A percentile compares a stretch with the other conserved stretches of the same genome.
Evolutionary conservation across 2,888 invertebrate species (phyloP).

Genomic region (Mythimna vitellina): DNA sequence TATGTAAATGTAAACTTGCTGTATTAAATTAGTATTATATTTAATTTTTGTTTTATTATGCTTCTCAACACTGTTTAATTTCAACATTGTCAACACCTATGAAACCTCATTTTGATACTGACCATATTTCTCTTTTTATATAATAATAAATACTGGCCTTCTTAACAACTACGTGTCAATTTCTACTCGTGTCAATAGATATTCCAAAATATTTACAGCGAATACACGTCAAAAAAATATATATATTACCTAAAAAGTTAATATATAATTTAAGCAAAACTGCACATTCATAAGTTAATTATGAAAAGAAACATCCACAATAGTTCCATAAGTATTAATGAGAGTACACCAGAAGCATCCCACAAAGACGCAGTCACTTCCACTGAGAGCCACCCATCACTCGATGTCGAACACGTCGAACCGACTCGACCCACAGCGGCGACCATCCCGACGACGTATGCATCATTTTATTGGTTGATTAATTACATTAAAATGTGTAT

Average conservation of each 20-base stretch:
- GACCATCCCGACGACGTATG: slow-evolving; percentile 81
- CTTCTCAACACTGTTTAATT: too few relatives aligned
- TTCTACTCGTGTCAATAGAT: slow-evolving; percentile 33
- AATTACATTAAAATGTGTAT: slow-evolving; percentile 79
- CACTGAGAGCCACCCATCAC: slow-evolving; percentile 59
- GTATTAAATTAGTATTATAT: slow-evolving; percentile 88
- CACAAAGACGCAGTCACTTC: slow-evolving; percentile 64
- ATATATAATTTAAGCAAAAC: slow-evolving; percentile 69
- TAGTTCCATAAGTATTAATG: slow-evolving; percentile 73
- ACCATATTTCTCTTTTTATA: background rate
- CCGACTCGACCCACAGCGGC: slow-evolving; percentile 34
- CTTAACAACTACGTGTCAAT: slow-evolving; percentile 12
- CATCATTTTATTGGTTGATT: slow-evolving; percentile 78
- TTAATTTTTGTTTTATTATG: slow-evolving; percentile 51
- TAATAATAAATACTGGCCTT: slow-evolving; percentile 37
- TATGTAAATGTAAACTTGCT: slow-evolving; percentile 86
- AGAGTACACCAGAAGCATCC: slow-evolving; percentile 60
- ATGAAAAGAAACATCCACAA: slow-evolving; percentile 76
- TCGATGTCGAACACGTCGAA: slow-evolving; percentile 68
- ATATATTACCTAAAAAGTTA: slow-evolving; percentile 63
- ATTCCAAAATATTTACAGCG: slow-evolving; percentile 15
- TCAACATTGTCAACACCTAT: too few relatives aligned
- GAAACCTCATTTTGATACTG: background rate
- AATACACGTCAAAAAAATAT: slow-evolving; percentile 33
- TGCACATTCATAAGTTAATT: slow-evolving; percentile 66